Conservation (phyloP, 2,888 invertebrate species). For the Dinocampus coccinellae region DNA sequence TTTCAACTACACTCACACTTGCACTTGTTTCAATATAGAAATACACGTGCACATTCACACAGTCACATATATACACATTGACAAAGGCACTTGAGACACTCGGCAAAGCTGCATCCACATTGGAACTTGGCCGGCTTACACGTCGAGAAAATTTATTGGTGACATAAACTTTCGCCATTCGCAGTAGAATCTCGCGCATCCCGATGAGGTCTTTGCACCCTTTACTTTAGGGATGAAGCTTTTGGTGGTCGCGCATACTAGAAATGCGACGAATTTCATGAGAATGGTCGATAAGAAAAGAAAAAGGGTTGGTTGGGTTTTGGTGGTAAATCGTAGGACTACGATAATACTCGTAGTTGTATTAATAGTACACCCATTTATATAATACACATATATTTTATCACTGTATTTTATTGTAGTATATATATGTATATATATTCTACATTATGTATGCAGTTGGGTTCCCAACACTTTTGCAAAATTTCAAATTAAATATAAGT, state of each 20-base stretch:
- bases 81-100: background rate
- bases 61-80: no score
- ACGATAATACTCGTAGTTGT: background rate
- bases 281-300: constrained; percentile 9
- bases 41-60: no score
- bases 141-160: constrained; percentile 37
- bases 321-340: background rate
- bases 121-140: constrained; percentile 27
- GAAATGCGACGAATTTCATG: background rate
- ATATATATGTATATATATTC: background rate
- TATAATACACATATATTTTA: no score
- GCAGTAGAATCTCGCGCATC: constrained; percentile 29
- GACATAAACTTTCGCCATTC: constrained; percentile 43
- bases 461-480: background rate
- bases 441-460: background rate
- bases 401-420: no score
- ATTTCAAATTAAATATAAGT: background rate
- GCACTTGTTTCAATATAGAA: no score
- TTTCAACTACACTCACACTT: constrained; percentile 1
- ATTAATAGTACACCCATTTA: background rate
- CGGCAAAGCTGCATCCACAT: constrained; percentile 22
- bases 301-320: background rate
- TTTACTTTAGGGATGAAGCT: background rate
- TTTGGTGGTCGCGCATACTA: constrained; percentile 8
- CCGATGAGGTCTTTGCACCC: constrained; percentile 32